Conservation (phyloP, 30 jellyfish, hydroid and myxozoan genomes). For the Turritopsis dohrnii region DNA sequence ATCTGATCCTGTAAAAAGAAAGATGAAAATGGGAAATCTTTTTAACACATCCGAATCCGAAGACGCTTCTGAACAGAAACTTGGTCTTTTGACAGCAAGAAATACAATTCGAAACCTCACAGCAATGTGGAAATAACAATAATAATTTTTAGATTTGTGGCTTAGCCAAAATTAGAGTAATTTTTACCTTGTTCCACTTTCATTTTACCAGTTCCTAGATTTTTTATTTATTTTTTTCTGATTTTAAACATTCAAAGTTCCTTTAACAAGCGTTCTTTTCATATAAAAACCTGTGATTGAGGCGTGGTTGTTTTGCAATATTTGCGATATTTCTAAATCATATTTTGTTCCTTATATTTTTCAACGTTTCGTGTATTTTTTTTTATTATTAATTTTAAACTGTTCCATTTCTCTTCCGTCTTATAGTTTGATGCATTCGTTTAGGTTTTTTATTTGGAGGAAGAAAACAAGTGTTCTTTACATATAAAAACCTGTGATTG, state of each 20-base stretch:
- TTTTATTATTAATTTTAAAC: too few species aligned
- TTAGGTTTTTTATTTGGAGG: background rate
- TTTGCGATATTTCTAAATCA: background rate
- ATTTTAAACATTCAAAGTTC: background rate
- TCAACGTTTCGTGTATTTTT: background rate
- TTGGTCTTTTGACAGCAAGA: background rate
- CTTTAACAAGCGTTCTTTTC: background rate
- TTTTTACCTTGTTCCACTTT: too few species aligned
- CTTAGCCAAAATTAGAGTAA: background rate
- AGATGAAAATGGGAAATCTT: background rate
- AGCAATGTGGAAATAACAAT: background rate
- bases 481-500: too few species aligned
- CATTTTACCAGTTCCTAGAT: background rate
- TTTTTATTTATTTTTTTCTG: background rate
- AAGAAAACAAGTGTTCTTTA: background rate
- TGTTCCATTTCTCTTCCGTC: background rate
- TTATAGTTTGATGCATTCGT: background rate
- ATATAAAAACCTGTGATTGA: too few species aligned
- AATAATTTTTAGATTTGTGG: background rate
- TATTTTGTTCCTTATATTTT: background rate
- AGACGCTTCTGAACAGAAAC: background rate
- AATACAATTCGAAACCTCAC: background rate
- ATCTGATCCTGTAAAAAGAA: slow-evolving; percentile 1
- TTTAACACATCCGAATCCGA: background rate
- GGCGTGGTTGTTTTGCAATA: background rate